phyloP scores from a whole-genome alignment of 2,113 vertebrate genomes.

The Coptodon rendalli region DNA sequence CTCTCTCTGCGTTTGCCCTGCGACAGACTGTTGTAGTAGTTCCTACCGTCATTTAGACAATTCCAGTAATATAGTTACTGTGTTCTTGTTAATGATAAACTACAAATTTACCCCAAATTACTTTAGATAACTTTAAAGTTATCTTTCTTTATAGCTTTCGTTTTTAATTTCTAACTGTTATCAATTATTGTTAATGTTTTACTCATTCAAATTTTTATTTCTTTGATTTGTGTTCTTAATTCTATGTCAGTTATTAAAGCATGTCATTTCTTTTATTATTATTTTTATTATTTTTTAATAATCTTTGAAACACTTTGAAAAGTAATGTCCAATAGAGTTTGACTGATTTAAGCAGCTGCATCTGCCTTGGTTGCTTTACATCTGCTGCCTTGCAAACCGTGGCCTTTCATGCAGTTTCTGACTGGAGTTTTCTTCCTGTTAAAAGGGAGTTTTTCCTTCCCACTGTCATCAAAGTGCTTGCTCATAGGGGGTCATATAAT shows the following conservation, averaged over 20 bases:
- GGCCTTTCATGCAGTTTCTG: background rate
- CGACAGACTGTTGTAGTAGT: accelerated
- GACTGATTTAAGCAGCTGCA: background rate
- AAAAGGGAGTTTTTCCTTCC: background rate
- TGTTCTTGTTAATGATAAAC: background rate
- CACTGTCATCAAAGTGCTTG: accelerated
- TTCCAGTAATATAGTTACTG: background rate
- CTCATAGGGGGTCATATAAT: accelerated
- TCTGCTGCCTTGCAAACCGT: background rate
- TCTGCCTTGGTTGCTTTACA: background rate
- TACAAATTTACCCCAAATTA: background rate
- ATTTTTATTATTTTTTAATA: background rate
- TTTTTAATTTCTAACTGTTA: background rate
- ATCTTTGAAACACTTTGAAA: background rate
- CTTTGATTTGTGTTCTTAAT: background rate
- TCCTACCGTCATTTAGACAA: accelerated
- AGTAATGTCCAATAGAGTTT: background rate
- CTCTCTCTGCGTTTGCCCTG: accelerated
- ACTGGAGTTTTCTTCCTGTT: background rate
- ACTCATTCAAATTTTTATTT: background rate
- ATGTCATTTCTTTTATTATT: background rate
- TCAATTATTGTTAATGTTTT: background rate
- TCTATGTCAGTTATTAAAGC: accelerated
- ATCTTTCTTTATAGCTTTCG: background rate
- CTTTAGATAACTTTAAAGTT: background rate